Conservation (phyloP, 2,797 vertebrate species). For the Vireo griseus region DNA sequence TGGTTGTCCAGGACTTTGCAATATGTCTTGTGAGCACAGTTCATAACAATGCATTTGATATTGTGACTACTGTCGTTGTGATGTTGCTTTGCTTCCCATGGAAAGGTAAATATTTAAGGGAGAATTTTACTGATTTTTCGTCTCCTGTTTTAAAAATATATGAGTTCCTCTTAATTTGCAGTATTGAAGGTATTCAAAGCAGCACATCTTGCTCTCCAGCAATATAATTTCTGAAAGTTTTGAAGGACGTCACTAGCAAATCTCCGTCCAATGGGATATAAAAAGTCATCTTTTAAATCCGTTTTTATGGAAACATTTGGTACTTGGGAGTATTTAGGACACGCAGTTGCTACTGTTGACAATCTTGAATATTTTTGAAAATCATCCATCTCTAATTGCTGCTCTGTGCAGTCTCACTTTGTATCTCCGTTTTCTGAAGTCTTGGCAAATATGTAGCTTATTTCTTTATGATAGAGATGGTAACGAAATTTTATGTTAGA, state of each 20-base stretch:
- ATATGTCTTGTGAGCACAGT: accelerated
- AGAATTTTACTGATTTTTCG: neutral
- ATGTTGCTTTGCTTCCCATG: neutral
- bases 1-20: neutral
- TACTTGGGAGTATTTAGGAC: neutral
- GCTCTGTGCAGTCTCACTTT: neutral
- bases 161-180: accelerated
- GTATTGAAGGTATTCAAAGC: neutral
- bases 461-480: neutral
- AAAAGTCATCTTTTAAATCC: neutral
- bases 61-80: neutral
- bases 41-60: neutral
- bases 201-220: neutral
- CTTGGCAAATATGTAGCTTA: neutral
- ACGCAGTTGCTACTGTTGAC: neutral
- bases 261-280: neutral
- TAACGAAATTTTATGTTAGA: neutral
- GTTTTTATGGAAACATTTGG: neutral
- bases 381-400: neutral
- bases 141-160: neutral
- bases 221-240: neutral
- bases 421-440: neutral
- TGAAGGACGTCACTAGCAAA: neutral
- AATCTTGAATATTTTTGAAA: slow-evolving; percentile 2
- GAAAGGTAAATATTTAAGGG: neutral